Base-by-base conservation (phyloP, 2,113 vertebrate genomes). In the Microtus richardsoni region DNA sequence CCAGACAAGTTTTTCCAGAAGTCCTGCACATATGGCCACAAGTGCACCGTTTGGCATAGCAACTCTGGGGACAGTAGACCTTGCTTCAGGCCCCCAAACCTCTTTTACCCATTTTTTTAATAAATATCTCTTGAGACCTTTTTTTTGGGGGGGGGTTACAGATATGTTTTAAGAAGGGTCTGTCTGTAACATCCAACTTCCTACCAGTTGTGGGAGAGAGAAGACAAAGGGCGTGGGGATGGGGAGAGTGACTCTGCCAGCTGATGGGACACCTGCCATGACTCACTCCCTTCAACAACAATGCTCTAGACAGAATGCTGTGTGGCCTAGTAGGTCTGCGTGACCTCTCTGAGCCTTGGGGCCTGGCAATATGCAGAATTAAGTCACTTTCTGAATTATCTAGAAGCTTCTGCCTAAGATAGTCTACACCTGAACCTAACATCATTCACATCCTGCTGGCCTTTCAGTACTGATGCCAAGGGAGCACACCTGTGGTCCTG, bases 1-100 rank as follows among this genome's bases (percentile, higher is more conserved):
- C 70, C 44, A 70, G 71, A 84, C 89, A 89, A 62, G 62, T 70
- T 94, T 96, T 88, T 91, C 89, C 36, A 66, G 89, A 93, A 93
- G 87, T 39, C 44, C 2, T 2, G 73, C 44, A 49, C 90, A 66
- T 39, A 5, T 16, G 17, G 33, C 79, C 58, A 78, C 39, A 28
- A 64, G 36, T 58, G 7, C n/a, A 58, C 41, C 41, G 7, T 73
- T 79, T 64, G 79, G 90, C 83, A 62, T 36, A 66, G 74, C 4
- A 44, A 60, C 79, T 58, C 47, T 6, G 33, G 54, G 79, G 62
- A 41, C 54, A 58, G 22, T 13, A n/a, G 39, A 54, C 58, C 58
- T 88, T 33, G 36, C 71, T 89, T 79, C 47, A 36, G 71, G 33
- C n/a, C 77, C 91, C 91, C 12, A 52, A 49, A 78, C 6, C 58